These are phyloP conservation scores for Monomorium pharaonis DNA, from an alignment of 1,140 invertebrate genomes.

Conservation along the genomic window DNA sequence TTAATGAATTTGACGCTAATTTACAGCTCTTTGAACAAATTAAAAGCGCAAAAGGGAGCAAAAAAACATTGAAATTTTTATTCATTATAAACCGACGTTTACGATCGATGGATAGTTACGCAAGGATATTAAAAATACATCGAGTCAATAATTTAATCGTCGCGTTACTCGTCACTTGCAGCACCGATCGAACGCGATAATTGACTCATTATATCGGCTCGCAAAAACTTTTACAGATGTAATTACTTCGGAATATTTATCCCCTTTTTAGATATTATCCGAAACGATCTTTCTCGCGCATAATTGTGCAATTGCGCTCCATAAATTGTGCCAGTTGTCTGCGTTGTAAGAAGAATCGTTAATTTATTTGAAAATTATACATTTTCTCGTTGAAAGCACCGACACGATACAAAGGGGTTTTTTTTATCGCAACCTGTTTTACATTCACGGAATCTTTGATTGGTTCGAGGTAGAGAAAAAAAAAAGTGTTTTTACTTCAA, in stretches of 20 bases:
- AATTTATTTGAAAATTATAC: neutral
- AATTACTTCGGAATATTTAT: slow-evolving; percentile 10
- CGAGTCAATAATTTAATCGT: slow-evolving; percentile 27
- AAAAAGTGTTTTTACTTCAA: no score
- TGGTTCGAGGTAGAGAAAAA: no score
- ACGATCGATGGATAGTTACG: slow-evolving; percentile 1
- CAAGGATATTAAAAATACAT: slow-evolving; percentile 15
- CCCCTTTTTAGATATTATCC: neutral
- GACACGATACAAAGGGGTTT: neutral
- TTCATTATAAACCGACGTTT: neutral
- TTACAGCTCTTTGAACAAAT: neutral
- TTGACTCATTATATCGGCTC: slow-evolving; percentile 17
- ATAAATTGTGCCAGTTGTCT: neutral
- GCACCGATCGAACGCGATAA: neutral
- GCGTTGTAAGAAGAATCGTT: neutral
- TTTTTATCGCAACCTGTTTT: neutral
- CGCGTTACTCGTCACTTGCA: neutral
- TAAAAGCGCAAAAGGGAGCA: neutral
- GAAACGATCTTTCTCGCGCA: neutral
- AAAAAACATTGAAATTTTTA: slow-evolving; percentile 2
- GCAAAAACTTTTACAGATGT: slow-evolving; percentile 4
- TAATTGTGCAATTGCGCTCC: neutral
- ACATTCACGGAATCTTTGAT: neutral
- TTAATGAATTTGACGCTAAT: neutral
- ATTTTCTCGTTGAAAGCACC: neutral